Evolutionary conservation across 1,140 invertebrate genomes (phyloP).

Genomic region (Drosophila albomicans): DNA sequence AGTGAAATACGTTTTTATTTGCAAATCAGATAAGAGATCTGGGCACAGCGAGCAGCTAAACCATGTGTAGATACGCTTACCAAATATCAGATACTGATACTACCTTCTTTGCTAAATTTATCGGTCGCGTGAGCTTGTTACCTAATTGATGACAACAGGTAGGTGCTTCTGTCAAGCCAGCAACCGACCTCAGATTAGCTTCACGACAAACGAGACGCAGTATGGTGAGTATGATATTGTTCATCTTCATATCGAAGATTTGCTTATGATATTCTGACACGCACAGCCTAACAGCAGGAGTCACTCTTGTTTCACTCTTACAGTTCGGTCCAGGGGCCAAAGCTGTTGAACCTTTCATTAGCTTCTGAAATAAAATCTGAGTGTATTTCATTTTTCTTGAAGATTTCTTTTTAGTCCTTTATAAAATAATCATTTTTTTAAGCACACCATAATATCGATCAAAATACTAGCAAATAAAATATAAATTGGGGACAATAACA

Average conservation of each 20-base stretch:
- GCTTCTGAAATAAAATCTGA: neutral
- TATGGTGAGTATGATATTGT: slow-evolving; percentile 36
- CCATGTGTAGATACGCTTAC: slow-evolving; percentile 47
- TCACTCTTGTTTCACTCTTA: slow-evolving; percentile 20
- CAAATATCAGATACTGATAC: slow-evolving; percentile 34
- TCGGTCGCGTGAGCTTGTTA: slow-evolving; percentile 84
- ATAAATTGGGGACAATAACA: too few relatives aligned
- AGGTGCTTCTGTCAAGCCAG: slow-evolving; percentile 79
- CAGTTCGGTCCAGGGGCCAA: neutral
- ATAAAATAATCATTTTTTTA: too few relatives aligned
- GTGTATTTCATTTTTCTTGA: neutral
- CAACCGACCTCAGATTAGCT: neutral
- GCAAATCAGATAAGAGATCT: slow-evolving; percentile 78
- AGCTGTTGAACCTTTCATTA: slow-evolving; percentile 1
- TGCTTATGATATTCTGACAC: slow-evolving; percentile 67
- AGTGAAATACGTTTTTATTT: slow-evolving; percentile 78
- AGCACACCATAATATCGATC: too few relatives aligned
- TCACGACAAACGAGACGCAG: neutral
- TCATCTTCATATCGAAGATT: slow-evolving; percentile 30
- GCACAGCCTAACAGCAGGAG: slow-evolving; percentile 62
- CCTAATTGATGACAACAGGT: slow-evolving; percentile 85
- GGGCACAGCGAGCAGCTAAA: slow-evolving; percentile 40
- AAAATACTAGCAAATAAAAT: too few relatives aligned
- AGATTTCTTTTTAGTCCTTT: neutral
- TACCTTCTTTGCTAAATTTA: slow-evolving; percentile 64